phyloP scores from a whole-genome alignment of 2,797 vertebrate genomes.

The Sorex maritimensis region DNA sequence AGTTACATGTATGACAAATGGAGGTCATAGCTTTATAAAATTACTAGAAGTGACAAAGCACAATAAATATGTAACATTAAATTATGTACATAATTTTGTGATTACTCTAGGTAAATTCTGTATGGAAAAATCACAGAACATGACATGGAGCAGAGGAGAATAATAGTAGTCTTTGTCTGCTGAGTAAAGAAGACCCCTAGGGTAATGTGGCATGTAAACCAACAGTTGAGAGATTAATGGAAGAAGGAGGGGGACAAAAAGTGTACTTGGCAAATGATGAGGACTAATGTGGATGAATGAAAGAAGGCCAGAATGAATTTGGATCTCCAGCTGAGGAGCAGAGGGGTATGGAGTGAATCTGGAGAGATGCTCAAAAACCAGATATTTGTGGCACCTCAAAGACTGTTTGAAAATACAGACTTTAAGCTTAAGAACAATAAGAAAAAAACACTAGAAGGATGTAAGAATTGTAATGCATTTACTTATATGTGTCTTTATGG shows the following conservation, averaged over 20 bases:
- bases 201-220: neutral
- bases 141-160: neutral
- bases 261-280: neutral
- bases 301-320: neutral
- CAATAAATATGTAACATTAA: slow-evolving; percentile 69
- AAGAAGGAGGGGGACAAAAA: neutral
- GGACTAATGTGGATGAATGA: neutral
- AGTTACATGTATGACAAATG: slow-evolving; percentile 53
- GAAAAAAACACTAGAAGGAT: neutral
- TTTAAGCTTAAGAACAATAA: neutral
- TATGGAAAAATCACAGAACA: slow-evolving; percentile 10
- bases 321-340: neutral
- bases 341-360: neutral
- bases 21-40: slow-evolving; percentile 64
- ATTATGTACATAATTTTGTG: slow-evolving; percentile 63
- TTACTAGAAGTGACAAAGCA: slow-evolving; percentile 69
- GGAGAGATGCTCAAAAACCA: neutral
- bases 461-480: neutral
- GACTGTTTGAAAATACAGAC: neutral
- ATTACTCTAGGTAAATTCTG: slow-evolving; percentile 54
- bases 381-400: neutral
- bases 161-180: neutral
- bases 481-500: neutral
- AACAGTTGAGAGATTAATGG: neutral
- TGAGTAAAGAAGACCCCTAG: neutral